A percentile compares a stretch with the other conserved stretches of the same genome.
Conservation (phyloP, 2,113 vertebrate species). For the Mobula birostris region DNA sequence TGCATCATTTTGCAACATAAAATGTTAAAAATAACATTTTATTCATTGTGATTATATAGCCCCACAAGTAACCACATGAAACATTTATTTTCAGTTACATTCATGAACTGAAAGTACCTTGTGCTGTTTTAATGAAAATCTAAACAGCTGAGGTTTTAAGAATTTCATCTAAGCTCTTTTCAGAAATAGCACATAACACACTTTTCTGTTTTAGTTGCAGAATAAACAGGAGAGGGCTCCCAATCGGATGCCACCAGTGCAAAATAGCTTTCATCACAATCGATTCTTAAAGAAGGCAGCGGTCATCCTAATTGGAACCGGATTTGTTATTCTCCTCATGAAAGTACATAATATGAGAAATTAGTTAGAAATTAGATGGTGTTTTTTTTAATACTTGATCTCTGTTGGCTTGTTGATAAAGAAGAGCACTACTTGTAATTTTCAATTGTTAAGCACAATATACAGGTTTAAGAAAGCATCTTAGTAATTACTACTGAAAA, state of each 20-base stretch:
- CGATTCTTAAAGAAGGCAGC: constrained; percentile 48
- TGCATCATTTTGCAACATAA: too few relatives aligned
- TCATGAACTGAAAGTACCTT: background rate
- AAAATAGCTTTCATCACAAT: constrained; percentile 48
- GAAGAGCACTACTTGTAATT: background rate
- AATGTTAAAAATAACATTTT: background rate
- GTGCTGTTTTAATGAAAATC: background rate
- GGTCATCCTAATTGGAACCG: constrained; percentile 59
- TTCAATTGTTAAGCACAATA: background rate
- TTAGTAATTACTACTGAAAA: background rate
- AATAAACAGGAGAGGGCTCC: constrained; percentile 56
- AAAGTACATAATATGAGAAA: constrained; percentile 45
- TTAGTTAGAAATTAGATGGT: constrained; percentile 48
- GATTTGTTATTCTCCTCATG: constrained; percentile 52
- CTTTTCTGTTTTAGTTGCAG: constrained; percentile 46
- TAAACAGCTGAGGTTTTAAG: background rate
- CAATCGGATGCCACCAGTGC: constrained; percentile 51
- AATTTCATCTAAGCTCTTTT: background rate
- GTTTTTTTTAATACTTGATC: constrained; percentile 39
- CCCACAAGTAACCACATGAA: background rate
- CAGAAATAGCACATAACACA: background rate
- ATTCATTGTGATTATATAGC: background rate
- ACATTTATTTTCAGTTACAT: background rate
- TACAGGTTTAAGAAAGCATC: background rate
- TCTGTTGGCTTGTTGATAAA: constrained; percentile 32